Evolutionary conservation across 2,797 vertebrate genomes (phyloP).

Genomic region (Otolemur crassicaudatus): DNA sequence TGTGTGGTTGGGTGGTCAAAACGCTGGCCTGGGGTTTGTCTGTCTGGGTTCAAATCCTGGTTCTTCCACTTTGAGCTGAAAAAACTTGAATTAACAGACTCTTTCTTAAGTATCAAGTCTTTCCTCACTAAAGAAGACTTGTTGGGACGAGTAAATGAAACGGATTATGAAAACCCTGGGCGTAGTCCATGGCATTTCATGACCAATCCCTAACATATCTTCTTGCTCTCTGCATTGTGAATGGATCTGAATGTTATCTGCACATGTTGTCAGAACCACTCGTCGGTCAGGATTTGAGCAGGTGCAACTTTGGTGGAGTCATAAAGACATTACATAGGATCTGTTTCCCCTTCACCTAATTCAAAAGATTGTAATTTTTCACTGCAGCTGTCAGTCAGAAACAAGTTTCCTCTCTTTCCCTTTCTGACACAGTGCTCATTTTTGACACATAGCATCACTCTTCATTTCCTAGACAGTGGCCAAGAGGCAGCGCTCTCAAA

Average conservation of each 20-base stretch:
- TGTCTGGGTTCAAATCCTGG: not conserved
- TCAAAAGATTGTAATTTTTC: not conserved
- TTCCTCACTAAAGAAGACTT: not conserved
- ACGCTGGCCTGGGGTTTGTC: not conserved
- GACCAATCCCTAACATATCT: not conserved
- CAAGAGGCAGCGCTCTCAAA: conserved; percentile 38
- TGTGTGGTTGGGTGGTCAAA: too few species aligned
- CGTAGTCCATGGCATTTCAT: not conserved
- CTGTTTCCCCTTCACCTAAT: not conserved
- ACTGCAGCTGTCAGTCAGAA: not conserved
- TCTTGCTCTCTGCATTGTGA: not conserved
- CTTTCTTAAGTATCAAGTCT: not conserved
- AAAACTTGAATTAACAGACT: not conserved
- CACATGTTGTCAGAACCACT: not conserved
- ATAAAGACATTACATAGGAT: not conserved
- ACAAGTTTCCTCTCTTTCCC: not conserved
- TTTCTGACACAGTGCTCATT: not conserved
- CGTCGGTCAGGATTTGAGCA: not conserved
- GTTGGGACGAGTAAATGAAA: not conserved
- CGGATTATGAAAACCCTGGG: not conserved
- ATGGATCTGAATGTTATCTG: too few species aligned
- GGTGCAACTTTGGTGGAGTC: not conserved
- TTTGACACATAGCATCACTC: conserved; percentile 52
- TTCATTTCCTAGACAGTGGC: conserved; percentile 53
- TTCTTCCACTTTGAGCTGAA: not conserved